Base-by-base conservation (phyloP, 2,113 vertebrate species). In the Alectura lathami region DNA sequence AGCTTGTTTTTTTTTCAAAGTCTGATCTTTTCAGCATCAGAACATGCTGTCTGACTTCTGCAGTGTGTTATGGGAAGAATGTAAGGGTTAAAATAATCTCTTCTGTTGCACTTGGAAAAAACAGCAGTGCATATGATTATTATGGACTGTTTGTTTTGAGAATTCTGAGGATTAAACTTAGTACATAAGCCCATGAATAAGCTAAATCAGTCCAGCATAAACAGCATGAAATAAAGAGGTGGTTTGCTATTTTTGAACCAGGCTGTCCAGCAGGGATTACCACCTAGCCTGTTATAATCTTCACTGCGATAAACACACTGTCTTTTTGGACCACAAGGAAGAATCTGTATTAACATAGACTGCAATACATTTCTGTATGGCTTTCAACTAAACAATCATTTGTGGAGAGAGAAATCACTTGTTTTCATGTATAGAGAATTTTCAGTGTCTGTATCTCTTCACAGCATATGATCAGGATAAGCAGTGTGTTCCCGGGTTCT, bases 131-230 rank as follows among this genome's bases (percentile, higher is more conserved):
- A 16, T 78, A 45, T 72, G 50, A 89, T 72, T 48, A 43, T 79
- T 94, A 63, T 56, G 64, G 53, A 38, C 34, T 77, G 74, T 66
- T 90, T 92, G 70, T 92, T 95, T 95, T 67, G 90, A 89, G 47
- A 95, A 94, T 91, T 93, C 83, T 50, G 83, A 89, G 90, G 83
- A 94, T 96, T 96, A 93, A 91, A 75, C 14, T 45, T 91, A 18
- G 85, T 86, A n/a, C 40, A 1, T 93, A 96, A 96, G 30, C 70
- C 67, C 34, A 34, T 80, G 91, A 92, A 79, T 78, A 83, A 72
- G 64, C 86, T 91, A 95, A 93, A 83, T 42, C 93, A 78, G 86
- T 79, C 64, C 48, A 73, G 43, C 63, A 43, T 81, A 94, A 96
- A 88, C 64, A 81, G 92, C 78, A 81, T 82, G 60, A 87, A 95